Percentiles rank a stretch among this genome's conserved stretches.
These are phyloP conservation scores for Xanthia icteritia DNA, from an alignment of 2,888 invertebrate species.

Conservation along the genomic window DNA sequence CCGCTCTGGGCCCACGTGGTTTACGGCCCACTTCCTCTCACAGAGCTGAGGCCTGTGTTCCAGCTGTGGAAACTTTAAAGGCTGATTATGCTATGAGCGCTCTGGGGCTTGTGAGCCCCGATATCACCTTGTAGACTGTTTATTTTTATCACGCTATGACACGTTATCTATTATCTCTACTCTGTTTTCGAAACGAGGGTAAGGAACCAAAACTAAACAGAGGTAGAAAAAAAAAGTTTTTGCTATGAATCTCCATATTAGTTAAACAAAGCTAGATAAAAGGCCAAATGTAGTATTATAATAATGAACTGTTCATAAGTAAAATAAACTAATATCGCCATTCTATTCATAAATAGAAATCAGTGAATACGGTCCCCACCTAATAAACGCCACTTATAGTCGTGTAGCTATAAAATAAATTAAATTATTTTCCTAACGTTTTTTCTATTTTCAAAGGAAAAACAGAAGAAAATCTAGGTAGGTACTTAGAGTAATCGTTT, in stretches of 20 bases:
- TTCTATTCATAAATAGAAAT: not conserved
- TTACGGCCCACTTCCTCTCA: too few relatives aligned
- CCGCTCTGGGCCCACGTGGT: too few relatives aligned
- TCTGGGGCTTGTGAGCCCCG: too few relatives aligned
- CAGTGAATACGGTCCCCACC: slow-evolving; percentile 16
- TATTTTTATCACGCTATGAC: not conserved
- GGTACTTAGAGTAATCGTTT: not conserved
- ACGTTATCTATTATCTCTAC: not conserved
- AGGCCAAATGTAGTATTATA: not conserved
- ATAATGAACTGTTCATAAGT: not conserved
- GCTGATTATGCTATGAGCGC: too few relatives aligned
- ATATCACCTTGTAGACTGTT: not conserved
- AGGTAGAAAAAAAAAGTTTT: not conserved
- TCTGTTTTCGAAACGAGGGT: not conserved
- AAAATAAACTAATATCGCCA: not conserved
- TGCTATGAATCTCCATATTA: not conserved
- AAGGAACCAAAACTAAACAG: not conserved
- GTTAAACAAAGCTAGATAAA: not conserved
- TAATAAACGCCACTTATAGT: not conserved
- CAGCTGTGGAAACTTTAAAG: too few relatives aligned
- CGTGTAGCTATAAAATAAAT: not conserved
- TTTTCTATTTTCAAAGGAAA: not conserved
- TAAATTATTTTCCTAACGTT: not conserved
- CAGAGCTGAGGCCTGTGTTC: too few relatives aligned
- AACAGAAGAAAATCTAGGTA: not conserved